Evolutionary conservation across 2,113 vertebrate species (phyloP).

Genomic region (Psammodynastes pulverulentus): DNA sequence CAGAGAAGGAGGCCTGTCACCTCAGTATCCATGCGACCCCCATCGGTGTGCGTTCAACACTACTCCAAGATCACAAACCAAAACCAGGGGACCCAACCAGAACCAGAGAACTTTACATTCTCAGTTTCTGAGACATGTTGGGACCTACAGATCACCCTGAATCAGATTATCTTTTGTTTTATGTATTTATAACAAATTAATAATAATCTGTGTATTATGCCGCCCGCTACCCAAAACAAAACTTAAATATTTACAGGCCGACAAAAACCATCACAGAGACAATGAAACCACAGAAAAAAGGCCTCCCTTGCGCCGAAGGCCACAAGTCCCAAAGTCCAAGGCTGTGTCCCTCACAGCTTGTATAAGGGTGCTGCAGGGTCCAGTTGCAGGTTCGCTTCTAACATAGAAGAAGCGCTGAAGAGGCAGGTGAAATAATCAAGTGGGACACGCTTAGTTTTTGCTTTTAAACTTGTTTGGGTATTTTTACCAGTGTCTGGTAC

Average conservation of each 20-base stretch:
- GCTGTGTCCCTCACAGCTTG: constrained; percentile 18
- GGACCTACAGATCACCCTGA: neutral
- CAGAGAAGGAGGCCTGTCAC: constrained; percentile 27
- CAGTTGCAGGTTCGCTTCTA: constrained; percentile 27
- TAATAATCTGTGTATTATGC: neutral
- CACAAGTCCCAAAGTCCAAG: constrained; percentile 29
- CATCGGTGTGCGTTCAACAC: neutral
- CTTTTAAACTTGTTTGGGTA: constrained; percentile 30
- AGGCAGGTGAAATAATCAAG: constrained; percentile 34
- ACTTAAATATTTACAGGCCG: neutral
- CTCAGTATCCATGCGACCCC: neutral
- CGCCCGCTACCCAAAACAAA: neutral
- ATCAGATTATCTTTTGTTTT: neutral
- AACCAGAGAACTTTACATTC: neutral
- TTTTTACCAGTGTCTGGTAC: constrained; percentile 49
- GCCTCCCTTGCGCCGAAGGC: neutral
- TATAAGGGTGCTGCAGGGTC: constrained; percentile 18
- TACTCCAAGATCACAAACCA: neutral
- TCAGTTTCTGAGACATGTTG: neutral
- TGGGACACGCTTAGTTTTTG: constrained; percentile 30
- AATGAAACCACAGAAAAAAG: neutral
- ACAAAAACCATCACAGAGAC: constrained; percentile 8
- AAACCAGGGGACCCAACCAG: neutral
- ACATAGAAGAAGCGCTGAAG: constrained; percentile 32
- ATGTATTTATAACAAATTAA: neutral